These are phyloP conservation scores for Amphilophus citrinellus DNA, from an alignment of 2,113 vertebrate genomes.

Conservation along the genomic window DNA sequence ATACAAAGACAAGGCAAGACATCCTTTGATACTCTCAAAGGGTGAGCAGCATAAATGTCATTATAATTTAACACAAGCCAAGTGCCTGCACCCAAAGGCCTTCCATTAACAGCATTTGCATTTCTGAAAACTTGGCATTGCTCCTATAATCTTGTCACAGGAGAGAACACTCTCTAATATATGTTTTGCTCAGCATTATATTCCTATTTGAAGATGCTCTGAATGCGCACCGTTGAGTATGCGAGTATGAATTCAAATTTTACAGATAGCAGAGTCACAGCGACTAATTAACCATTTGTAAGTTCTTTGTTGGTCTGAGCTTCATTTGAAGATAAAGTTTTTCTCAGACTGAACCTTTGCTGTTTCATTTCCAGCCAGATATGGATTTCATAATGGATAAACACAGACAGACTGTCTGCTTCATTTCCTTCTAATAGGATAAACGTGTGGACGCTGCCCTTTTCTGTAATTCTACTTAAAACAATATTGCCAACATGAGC, in stretches of 20 bases:
- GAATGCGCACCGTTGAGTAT: not conserved
- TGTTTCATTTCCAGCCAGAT: constrained; percentile 66
- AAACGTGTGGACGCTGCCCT: constrained; percentile 62
- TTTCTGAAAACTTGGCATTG: constrained; percentile 53
- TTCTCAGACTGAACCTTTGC: constrained; percentile 31
- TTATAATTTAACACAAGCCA: constrained; percentile 58
- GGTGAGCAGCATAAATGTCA: constrained; percentile 40
- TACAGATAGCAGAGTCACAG: not conserved
- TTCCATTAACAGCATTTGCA: constrained; percentile 43
- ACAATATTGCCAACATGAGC: constrained; percentile 14
- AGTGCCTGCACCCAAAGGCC: constrained; percentile 39
- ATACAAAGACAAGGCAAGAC: constrained; percentile 24
- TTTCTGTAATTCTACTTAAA: constrained; percentile 61
- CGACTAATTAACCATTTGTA: constrained; percentile 52
- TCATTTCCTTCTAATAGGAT: constrained; percentile 63
- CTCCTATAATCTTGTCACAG: constrained; percentile 2
- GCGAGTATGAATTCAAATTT: constrained; percentile 15
- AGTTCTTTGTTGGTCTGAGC: constrained; percentile 32
- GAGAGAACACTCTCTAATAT: constrained; percentile 37
- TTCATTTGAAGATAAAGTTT: not conserved
- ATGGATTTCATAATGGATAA: constrained; percentile 74
- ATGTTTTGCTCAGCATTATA: constrained; percentile 6
- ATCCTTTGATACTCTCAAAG: constrained; percentile 41
- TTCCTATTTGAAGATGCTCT: constrained; percentile 16
- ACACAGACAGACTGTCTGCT: constrained; percentile 69